Base-by-base conservation (phyloP, 2,888 invertebrate species). In the Actias luna region DNA sequence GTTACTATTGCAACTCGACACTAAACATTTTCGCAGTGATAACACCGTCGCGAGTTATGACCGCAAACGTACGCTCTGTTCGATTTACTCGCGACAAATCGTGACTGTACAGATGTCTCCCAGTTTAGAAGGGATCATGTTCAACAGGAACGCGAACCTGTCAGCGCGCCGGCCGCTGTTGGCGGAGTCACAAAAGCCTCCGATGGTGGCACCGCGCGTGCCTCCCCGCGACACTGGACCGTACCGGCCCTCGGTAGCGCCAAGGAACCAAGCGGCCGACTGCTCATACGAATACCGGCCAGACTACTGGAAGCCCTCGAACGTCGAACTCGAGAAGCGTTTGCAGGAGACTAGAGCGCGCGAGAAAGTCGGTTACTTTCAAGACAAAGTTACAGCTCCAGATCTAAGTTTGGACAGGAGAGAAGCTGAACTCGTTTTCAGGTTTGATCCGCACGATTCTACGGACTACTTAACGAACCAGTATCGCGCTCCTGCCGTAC, bases 31-130 rank as follows among this genome's bases (percentile, higher is more conserved):
- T 64, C 63, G 29, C n/a, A 62, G 65, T 65, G 71, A 73, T 68
- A 67, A 72, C 68, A 81, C 75, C 78, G 79, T n/a, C 75, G 81
- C 79, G 78, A 89, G 91, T 89, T 77, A 92, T 92, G 92, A 88
- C 85, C 88, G 85, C 87, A 78, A 81, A 85, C 85, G 86, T 86
- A 89, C 84, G 79, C 79, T 76, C 78, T 78, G 77, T 78, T 84
- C 81, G 80, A 70, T 75, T 67, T 71, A 73, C 76, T 75, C 76
- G 82, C 72, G 74, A 73, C 73, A 72, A 75, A 65, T 87, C 76
- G 85, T 91, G 88, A 91, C 89, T 82, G 89, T 82, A 82, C 90
- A 79, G 87, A 92, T 92, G 92, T 91, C 92, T 86, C 92, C 92
- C 75, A 92, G 92, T 68, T 80, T 92, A 75, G 92, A 92, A 82